Conservation (phyloP, 2,888 invertebrate species). For the Schizotus pectinicornis region DNA sequence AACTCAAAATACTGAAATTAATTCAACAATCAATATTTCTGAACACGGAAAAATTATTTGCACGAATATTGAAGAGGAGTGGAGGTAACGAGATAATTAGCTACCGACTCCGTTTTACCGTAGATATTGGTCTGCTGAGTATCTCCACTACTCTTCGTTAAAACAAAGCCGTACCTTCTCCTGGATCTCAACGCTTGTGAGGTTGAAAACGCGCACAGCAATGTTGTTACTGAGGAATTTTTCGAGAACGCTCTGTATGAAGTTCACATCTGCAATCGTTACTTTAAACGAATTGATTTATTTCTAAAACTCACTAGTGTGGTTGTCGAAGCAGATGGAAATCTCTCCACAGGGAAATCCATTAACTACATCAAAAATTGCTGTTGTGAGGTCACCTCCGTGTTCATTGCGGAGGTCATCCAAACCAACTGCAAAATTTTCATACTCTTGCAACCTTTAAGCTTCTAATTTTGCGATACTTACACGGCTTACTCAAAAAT, state of each 20-base stretch:
- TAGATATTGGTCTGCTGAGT: background rate
- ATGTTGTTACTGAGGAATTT: conserved; percentile 45
- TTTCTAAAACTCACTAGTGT: conserved; percentile 40
- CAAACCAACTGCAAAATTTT: conserved; percentile 32
- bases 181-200: conserved; percentile 48
- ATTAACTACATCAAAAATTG: conserved; percentile 50
- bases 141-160: background rate
- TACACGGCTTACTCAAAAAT: background rate
- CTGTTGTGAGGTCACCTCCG: conserved; percentile 52
- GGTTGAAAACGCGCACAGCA: conserved; percentile 48
- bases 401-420: conserved; percentile 37
- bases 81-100: too few species aligned
- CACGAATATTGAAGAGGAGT: too few species aligned
- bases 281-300: background rate
- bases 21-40: conserved; percentile 2
- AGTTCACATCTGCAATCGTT: conserved; percentile 42
- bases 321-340: conserved; percentile 50
- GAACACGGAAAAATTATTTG: background rate
- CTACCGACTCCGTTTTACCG: background rate
- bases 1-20: conserved; percentile 62
- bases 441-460: background rate
- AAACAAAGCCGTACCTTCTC: conserved; percentile 43
- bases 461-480: background rate
- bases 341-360: conserved; percentile 51
- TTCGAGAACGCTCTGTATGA: conserved; percentile 42